Conservation (phyloP, 2,888 invertebrate genomes). For the Ariolimax columbianus region DNA sequence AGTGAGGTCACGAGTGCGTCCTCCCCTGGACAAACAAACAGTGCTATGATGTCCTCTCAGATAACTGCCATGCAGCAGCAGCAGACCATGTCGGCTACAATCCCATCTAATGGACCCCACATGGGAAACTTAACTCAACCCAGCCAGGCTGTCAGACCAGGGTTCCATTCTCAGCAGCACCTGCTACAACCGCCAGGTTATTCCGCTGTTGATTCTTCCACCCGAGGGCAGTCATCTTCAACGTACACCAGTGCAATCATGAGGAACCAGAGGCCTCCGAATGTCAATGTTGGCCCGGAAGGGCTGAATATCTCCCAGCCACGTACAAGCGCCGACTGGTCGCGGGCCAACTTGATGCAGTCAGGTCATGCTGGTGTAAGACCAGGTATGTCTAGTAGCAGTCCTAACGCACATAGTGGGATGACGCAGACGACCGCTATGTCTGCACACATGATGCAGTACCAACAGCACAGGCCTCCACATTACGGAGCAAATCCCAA, state of each 20-base stretch:
- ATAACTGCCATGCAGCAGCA: slow-evolving; percentile 68
- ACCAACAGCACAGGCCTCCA: slow-evolving; percentile 42
- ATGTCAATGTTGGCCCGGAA: slow-evolving; percentile 82
- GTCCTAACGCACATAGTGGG: slow-evolving; percentile 3
- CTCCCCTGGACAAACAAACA: slow-evolving; percentile 57
- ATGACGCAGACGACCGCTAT: slow-evolving; percentile 46
- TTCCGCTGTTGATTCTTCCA: slow-evolving; percentile 32
- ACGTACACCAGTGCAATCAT: slow-evolving; percentile 76
- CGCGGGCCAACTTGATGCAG: slow-evolving; percentile 39
- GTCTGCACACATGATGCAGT: slow-evolving; percentile 53
- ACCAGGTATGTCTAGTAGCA: slow-evolving; percentile 53
- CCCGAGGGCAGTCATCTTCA: slow-evolving; percentile 22
- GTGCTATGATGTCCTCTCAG: slow-evolving; percentile 66
- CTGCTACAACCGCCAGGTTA: slow-evolving; percentile 41
- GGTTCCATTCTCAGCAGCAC: slow-evolving; percentile 55
- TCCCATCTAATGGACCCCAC: slow-evolving; percentile 40
- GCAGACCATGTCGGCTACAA: slow-evolving; percentile 54
- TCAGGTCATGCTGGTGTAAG: slow-evolving; percentile 23
- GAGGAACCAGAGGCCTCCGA: slow-evolving; percentile 82
- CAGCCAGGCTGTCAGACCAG: slow-evolving; percentile 54
- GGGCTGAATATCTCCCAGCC: slow-evolving; percentile 79
- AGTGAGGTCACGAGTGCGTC: slow-evolving; percentile 65
- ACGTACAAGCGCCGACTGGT: slow-evolving; percentile 81
- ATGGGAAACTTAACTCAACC: slow-evolving; percentile 47
- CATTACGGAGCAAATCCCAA: slow-evolving; percentile 19